Evolutionary conservation across 2,113 vertebrate species (phyloP).

Genomic region (Sprattus sprattus): DNA sequence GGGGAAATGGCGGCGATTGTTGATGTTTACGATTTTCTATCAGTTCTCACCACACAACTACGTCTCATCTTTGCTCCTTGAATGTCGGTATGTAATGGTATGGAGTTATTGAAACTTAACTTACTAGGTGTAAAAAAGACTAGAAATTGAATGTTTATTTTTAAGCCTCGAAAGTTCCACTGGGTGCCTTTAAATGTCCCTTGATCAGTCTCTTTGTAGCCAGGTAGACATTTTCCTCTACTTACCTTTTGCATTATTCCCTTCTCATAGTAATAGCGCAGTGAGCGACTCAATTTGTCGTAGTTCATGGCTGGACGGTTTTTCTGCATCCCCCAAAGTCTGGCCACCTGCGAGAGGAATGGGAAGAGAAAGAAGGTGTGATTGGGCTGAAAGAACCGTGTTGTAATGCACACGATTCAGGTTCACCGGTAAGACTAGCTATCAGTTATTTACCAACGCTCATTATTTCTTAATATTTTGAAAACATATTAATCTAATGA

Average conservation of each 20-base stretch:
- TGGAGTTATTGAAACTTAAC: too few relatives aligned
- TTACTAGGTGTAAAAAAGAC: too few relatives aligned
- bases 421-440: background rate
- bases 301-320: conserved; percentile 99
- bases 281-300: conserved; percentile 95
- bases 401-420: background rate
- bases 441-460: background rate
- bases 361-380: background rate
- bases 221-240: background rate
- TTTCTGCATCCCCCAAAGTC: conserved; percentile 98
- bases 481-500: background rate
- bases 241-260: conserved; percentile 98
- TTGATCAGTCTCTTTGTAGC: too few relatives aligned
- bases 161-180: too few relatives aligned
- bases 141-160: background rate
- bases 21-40: too few relatives aligned
- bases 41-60: too few relatives aligned
- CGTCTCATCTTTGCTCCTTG: too few relatives aligned
- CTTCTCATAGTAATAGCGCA: conserved; percentile 97
- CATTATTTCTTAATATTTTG: background rate
- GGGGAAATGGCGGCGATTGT: too few relatives aligned
- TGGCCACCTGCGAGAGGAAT: conserved; percentile 80
- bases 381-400: background rate
- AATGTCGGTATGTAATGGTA: too few relatives aligned
- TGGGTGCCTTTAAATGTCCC: too few relatives aligned